Conservation (phyloP, 2,797 vertebrate genomes). For the Rhodeus uyekii region DNA sequence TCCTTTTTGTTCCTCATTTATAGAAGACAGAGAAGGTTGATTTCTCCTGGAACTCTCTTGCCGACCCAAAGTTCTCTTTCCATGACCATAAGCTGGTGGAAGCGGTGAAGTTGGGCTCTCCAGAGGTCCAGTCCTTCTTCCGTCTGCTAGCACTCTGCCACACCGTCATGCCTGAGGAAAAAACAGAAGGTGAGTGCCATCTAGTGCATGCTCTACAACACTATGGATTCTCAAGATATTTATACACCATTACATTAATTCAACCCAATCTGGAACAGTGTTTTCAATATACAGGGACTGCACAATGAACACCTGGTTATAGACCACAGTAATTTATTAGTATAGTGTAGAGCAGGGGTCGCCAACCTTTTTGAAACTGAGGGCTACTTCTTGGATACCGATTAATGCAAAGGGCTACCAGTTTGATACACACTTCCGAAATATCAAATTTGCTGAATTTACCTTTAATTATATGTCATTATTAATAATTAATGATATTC, state of each 20-base stretch:
- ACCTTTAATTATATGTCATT: too few relatives aligned
- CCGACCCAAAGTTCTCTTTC: conserved; percentile 87
- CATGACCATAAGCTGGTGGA: conserved; percentile 85
- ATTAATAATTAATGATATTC: too few relatives aligned
- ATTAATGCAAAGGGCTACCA: too few relatives aligned
- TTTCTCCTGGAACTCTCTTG: conserved; percentile 87
- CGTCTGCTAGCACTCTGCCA: conserved; percentile 90
- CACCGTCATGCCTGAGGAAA: conserved; percentile 93
- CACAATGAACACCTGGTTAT: too few relatives aligned
- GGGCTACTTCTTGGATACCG: too few relatives aligned
- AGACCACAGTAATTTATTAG: too few relatives aligned
- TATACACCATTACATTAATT: background rate
- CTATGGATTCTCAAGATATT: background rate
- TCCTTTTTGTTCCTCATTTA: conserved; percentile 45
- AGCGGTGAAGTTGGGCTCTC: conserved; percentile 74
- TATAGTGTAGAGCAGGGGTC: too few relatives aligned
- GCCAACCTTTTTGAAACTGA: too few relatives aligned
- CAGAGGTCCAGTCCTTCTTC: conserved; percentile 80
- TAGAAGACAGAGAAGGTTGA: conserved; percentile 85
- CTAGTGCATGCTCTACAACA: background rate
- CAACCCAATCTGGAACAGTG: background rate
- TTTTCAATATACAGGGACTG: background rate
- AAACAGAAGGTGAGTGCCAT: conserved; percentile 80
- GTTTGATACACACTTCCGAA: too few relatives aligned
- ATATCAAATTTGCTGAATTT: too few relatives aligned